These are phyloP conservation scores for Forficula auricularia DNA, from an alignment of 1,140 invertebrate species.

Conservation along the genomic window DNA sequence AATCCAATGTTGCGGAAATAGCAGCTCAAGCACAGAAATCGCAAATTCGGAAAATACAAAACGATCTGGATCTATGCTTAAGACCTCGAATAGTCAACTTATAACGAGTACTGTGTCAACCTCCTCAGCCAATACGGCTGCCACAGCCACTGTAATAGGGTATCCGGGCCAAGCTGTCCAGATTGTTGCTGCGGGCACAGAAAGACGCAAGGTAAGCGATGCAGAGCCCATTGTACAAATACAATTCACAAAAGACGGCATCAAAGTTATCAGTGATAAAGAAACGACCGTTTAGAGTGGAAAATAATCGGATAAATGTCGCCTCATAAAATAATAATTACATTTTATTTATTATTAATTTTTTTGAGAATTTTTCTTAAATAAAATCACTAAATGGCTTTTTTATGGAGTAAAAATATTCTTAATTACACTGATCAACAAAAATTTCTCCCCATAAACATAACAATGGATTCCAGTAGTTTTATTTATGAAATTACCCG, in stretches of 20 bases:
- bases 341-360: slow-evolving; percentile 1
- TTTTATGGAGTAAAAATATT: slow-evolving; percentile 9
- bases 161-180: slow-evolving; percentile 35
- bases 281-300: slow-evolving; percentile 45
- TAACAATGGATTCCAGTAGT: too few relatives aligned
- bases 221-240: slow-evolving; percentile 30
- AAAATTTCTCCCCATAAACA: too few relatives aligned
- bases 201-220: slow-evolving; percentile 24
- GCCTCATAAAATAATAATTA: background rate
- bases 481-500: too few relatives aligned
- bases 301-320: slow-evolving; percentile 2
- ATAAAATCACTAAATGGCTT: slow-evolving; percentile 14
- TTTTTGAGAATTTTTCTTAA: slow-evolving; percentile 5
- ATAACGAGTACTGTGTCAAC: slow-evolving; percentile 11
- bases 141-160: slow-evolving; percentile 11
- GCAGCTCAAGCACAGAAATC: slow-evolving; percentile 26
- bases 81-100: slow-evolving; percentile 14
- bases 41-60: slow-evolving; percentile 23
- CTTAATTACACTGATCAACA: too few relatives aligned
- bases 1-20: slow-evolving; percentile 16
- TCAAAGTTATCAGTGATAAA: slow-evolving; percentile 54
- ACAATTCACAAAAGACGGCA: slow-evolving; percentile 51
- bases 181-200: slow-evolving; percentile 25
- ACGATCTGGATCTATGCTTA: slow-evolving; percentile 12
- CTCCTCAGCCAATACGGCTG: slow-evolving; percentile 18